Conservation (phyloP, 2,113 vertebrate species). For the Limnothrissa miodon region DNA sequence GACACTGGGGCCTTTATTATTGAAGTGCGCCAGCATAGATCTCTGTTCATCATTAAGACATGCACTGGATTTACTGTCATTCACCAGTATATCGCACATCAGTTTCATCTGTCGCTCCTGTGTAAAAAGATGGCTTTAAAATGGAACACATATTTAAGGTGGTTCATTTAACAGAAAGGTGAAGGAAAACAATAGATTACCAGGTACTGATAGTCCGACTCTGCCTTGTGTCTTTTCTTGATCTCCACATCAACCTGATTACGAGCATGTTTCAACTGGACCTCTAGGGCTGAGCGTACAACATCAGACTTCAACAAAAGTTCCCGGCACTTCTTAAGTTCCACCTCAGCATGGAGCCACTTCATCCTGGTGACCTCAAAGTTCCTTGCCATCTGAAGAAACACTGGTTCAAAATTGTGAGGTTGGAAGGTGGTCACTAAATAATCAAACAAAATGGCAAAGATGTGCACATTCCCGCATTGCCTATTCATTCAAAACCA, state of each 20-base stretch:
- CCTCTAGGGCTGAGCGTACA: conserved; percentile 74
- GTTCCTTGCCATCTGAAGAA: conserved; percentile 59
- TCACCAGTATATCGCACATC: conserved; percentile 74
- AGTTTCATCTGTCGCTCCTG: conserved; percentile 82
- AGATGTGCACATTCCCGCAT: neutral
- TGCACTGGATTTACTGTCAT: conserved; percentile 62
- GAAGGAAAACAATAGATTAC: conserved; percentile 50
- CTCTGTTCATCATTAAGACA: conserved; percentile 73
- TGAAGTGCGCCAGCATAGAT: conserved; percentile 67
- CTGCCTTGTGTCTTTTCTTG: conserved; percentile 76
- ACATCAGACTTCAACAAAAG: conserved; percentile 74
- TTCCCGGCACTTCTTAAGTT: conserved; percentile 71
- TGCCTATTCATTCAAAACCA: neutral
- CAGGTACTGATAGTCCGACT: conserved; percentile 77
- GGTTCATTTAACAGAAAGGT: neutral
- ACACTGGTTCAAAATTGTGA: conserved; percentile 53
- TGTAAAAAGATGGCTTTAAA: neutral
- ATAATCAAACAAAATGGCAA: neutral
- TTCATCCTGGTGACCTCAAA: conserved; percentile 67
- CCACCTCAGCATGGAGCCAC: conserved; percentile 71
- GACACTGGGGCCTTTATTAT: conserved; percentile 47
- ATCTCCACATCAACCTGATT: conserved; percentile 86
- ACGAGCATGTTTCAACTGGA: conserved; percentile 81
- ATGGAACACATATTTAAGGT: neutral
- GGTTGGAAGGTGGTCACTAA: neutral